A percentile compares a stretch with the other conserved stretches of the same genome.
These are phyloP conservation scores for Tychaedon coryphoeus DNA, from an alignment of 2,113 vertebrate species.

Conservation along the genomic window DNA sequence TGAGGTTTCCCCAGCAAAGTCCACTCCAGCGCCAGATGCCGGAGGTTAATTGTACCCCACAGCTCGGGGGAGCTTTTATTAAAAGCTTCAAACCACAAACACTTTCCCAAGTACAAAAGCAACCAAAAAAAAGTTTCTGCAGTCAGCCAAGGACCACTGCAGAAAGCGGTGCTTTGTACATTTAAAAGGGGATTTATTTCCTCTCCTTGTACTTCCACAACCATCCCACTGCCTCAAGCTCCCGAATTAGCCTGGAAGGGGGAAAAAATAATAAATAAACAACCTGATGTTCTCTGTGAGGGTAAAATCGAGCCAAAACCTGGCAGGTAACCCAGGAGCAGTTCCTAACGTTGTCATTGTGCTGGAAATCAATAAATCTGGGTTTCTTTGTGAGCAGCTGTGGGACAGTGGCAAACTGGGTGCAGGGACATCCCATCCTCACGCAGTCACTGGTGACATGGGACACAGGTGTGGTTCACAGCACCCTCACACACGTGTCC, in stretches of 20 bases:
- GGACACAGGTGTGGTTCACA: neutral
- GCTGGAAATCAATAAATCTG: fast-evolving
- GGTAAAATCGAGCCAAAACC: neutral
- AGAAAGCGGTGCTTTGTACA: neutral
- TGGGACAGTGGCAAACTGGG: fast-evolving
- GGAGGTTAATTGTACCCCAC: neutral
- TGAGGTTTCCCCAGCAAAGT: neutral
- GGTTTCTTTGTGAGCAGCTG: fast-evolving
- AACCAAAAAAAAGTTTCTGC: neutral
- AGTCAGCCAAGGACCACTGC: neutral
- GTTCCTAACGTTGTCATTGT: fast-evolving
- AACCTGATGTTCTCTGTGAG: fast-evolving
- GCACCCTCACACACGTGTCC: fast-evolving
- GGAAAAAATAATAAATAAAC: neutral
- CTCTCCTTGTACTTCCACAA: neutral
- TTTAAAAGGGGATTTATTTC: neutral
- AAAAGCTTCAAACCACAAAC: neutral
- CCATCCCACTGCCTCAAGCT: neutral
- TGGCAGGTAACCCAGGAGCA: neutral
- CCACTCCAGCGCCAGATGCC: neutral
- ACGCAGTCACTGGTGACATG: fast-evolving
- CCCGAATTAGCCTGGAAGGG: neutral
- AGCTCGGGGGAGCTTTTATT: neutral
- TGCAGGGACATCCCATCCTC: neutral
- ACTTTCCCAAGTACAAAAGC: neutral